Evolutionary conservation across 2,797 vertebrate genomes (phyloP).

Genomic region (Falco peregrinus): DNA sequence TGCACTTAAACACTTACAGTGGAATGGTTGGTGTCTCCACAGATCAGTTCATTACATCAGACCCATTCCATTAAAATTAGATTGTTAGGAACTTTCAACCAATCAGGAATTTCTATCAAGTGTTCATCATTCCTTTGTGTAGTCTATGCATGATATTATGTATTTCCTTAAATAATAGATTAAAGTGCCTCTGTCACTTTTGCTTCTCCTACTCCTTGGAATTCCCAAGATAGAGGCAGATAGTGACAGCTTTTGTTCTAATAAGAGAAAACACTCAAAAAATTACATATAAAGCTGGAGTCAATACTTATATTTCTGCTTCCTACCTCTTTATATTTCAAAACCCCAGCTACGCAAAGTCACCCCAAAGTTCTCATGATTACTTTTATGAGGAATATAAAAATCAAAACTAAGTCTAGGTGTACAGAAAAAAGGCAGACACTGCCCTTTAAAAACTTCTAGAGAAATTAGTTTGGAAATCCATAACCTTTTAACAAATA

Average conservation of each 20-base stretch:
- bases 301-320: not conserved
- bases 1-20: not conserved
- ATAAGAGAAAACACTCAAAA: not conserved
- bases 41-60: not conserved
- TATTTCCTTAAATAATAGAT: conserved; percentile 52
- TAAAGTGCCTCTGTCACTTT: conserved; percentile 8
- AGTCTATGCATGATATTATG: not conserved
- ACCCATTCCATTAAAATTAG: not conserved
- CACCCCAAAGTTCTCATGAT: not conserved
- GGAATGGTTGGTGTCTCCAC: not conserved
- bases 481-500: not conserved
- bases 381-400: not conserved
- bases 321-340: not conserved
- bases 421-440: not conserved
- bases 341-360: not conserved
- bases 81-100: not conserved
- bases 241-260: conserved; percentile 32
- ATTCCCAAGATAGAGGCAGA: conserved; percentile 23
- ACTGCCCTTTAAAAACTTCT: not conserved
- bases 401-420: not conserved
- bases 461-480: not conserved
- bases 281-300: not conserved
- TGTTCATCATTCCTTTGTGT: conserved; percentile 10
- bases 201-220: conserved; percentile 3
- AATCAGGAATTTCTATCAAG: not conserved